Conservation (phyloP, 2,113 vertebrate species). For the Raja brachyura region DNA sequence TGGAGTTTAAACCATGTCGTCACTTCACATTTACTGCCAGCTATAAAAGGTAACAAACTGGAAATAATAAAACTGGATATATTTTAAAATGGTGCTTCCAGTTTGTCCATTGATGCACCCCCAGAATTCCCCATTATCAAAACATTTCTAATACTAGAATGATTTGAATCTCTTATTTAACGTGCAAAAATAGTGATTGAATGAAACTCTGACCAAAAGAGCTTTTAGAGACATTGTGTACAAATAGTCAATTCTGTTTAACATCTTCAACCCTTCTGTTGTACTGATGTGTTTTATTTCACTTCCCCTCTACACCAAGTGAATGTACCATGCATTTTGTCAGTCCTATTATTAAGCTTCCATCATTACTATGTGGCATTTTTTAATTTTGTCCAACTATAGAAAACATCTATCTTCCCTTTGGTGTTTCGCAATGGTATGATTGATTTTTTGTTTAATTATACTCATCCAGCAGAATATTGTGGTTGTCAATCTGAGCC, state of each 20-base stretch:
- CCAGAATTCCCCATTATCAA: background rate
- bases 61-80: conserved; percentile 35
- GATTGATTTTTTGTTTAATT: background rate
- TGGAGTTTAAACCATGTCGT: conserved; percentile 29
- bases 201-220: background rate
- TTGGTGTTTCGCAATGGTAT: background rate
- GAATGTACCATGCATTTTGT: background rate
- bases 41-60: conserved; percentile 37
- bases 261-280: too few species aligned
- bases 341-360: background rate
- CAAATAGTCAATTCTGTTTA: background rate
- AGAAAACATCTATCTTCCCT: background rate
- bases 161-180: background rate
- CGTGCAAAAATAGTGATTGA: background rate
- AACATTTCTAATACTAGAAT: background rate
- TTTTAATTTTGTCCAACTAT: background rate
- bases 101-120: conserved; percentile 13
- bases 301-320: background rate
- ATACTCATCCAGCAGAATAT: background rate
- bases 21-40: conserved; percentile 34
- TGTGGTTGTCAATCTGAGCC: background rate
- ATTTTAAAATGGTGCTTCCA: background rate
- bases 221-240: background rate
- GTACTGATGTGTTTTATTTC: background rate
- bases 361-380: background rate